Evolutionary conservation across 2,888 invertebrate species (phyloP).

Genomic region (Acrocera orbiculus): DNA sequence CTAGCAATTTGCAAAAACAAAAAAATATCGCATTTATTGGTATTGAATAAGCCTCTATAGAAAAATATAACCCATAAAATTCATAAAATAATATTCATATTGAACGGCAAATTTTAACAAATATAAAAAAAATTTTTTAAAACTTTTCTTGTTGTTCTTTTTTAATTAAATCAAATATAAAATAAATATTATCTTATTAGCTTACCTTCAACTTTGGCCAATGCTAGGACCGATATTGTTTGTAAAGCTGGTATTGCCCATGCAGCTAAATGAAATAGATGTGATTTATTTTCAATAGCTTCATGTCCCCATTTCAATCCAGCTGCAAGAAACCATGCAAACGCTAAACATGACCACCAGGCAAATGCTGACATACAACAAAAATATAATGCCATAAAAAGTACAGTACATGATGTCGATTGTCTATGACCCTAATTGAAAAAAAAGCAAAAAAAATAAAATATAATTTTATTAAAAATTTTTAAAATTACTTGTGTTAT

Average conservation of each 20-base stretch:
- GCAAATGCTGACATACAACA: conserved; percentile 93
- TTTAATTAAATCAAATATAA: too few relatives aligned
- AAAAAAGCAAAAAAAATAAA: conserved; percentile 2
- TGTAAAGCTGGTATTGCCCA: conserved; percentile 95
- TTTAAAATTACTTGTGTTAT: conserved; percentile 59
- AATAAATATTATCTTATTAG: background rate
- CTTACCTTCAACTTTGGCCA: conserved; percentile 88
- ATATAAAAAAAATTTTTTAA: too few relatives aligned
- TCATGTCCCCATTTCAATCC: conserved; percentile 97
- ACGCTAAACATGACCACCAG: conserved; percentile 93
- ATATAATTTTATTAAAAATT: background rate
- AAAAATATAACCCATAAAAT: too few relatives aligned
- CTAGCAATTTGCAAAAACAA: too few relatives aligned
- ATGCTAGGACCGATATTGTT: conserved; percentile 85
- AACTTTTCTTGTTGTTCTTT: too few relatives aligned
- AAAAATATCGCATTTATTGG: too few relatives aligned
- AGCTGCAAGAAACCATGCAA: conserved; percentile 93
- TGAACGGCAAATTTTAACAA: too few relatives aligned
- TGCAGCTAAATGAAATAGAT: conserved; percentile 93
- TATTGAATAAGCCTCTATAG: too few relatives aligned
- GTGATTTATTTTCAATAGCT: conserved; percentile 92
- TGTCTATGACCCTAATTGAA: conserved; percentile 28
- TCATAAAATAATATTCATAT: too few relatives aligned
- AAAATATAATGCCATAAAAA: conserved; percentile 92
- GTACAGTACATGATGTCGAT: conserved; percentile 58